phyloP scores from a whole-genome alignment of 2,113 vertebrate genomes.

The Oxyruncus cristatus region DNA sequence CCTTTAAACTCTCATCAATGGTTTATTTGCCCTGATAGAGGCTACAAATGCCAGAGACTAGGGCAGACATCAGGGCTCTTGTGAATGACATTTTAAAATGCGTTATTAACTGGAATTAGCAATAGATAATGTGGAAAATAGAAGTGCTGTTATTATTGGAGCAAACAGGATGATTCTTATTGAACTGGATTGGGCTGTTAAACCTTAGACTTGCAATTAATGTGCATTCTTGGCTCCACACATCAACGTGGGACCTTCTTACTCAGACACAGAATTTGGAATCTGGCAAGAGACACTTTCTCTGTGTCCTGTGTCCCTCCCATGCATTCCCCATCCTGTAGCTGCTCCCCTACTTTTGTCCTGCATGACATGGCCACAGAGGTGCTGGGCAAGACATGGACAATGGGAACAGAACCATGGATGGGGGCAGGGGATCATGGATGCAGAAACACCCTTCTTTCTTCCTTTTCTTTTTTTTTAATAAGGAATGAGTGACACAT shows the following conservation, averaged over 20 bases:
- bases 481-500: not conserved
- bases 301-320: not conserved
- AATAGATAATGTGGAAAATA: not conserved
- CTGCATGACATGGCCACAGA: rapidly evolving
- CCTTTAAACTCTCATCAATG: not conserved
- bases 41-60: not conserved
- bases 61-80: not conserved
- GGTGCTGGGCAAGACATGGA: not conserved
- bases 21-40: not conserved
- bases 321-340: rapidly evolving
- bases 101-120: not conserved
- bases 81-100: not conserved
- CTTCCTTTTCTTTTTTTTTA: too few relatives aligned
- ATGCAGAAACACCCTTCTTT: not conserved
- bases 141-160: not conserved
- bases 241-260: not conserved
- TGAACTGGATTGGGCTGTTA: not conserved
- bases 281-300: not conserved
- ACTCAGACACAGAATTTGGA: not conserved
- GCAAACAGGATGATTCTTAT: not conserved
- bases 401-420: rapidly evolving
- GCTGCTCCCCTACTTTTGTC: not conserved
- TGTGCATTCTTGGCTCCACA: not conserved
- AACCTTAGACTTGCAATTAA: not conserved
- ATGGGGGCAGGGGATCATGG: not conserved